Evolutionary conservation across 2,797 vertebrate genomes (phyloP).

Genomic region (Rhinella marina): DNA sequence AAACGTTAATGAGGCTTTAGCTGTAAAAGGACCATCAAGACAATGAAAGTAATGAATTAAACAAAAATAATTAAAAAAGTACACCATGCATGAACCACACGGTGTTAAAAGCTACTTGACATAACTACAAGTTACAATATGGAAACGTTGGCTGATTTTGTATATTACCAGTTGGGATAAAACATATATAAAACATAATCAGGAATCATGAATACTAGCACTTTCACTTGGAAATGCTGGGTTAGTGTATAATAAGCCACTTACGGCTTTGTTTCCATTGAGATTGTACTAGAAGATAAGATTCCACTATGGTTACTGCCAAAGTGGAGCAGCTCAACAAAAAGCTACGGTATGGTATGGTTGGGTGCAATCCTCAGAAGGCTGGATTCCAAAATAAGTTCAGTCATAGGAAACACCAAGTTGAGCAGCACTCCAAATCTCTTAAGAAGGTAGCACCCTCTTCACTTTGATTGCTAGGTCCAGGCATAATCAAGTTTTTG

Average conservation of each 20-base stretch:
- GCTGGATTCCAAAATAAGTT: too few relatives aligned
- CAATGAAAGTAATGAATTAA: background rate
- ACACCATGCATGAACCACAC: background rate
- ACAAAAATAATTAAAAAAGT: background rate
- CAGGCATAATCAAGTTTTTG: too few relatives aligned
- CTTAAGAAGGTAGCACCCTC: too few relatives aligned
- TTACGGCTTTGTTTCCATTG: background rate
- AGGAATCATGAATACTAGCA: background rate
- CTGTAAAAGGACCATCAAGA: background rate
- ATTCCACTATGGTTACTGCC: too few relatives aligned
- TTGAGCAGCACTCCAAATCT: too few relatives aligned
- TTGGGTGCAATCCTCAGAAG: too few relatives aligned
- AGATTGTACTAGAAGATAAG: background rate
- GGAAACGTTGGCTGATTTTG: background rate
- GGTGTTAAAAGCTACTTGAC: background rate
- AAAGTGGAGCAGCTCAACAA: too few relatives aligned
- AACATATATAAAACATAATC: background rate
- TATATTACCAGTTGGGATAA: background rate
- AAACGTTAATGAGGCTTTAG: background rate
- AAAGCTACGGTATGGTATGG: too few relatives aligned
- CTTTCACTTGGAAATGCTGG: background rate
- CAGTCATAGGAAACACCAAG: too few relatives aligned
- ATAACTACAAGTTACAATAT: background rate
- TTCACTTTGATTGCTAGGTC: too few relatives aligned
- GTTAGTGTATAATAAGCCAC: background rate